Evolutionary conservation across 2,797 vertebrate genomes (phyloP), one percentile per base, ranked within the genome.

Genomic region (Enteromius trimaculatus): DNA sequence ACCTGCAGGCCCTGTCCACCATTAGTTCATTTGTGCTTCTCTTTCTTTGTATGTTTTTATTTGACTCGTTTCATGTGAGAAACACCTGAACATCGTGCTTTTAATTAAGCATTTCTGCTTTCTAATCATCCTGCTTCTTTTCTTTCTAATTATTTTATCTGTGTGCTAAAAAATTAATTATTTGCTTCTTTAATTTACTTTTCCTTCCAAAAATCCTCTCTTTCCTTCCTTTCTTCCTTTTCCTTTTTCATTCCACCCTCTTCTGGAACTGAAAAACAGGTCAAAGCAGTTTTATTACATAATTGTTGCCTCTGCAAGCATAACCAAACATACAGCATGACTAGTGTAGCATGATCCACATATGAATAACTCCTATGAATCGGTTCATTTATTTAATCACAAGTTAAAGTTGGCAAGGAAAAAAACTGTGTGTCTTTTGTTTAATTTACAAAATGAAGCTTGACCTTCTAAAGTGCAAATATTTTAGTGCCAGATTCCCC

Each of bases 1-100:
- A 85, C 85, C 85, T 87, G 68, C 37, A 70, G 62, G 29, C 29
- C 37, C 79, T 34, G 55, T 64, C 55, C 8, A 31, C 74, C 71
- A 17, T 60, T 65, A 29, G 23, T 84, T 66, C 51, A 53, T 62
- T 16, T 26, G 6, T 31, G 17, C 79, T 37, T 26, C 44, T 51
- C 44, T 42, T 31, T 19, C 37, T 75, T 26, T 66, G 29, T 17
- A 49, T 51, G 29, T 34, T 66, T 51, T 21, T 8, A 34, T 51
- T 21, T 37, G 44, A 78, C 60, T 4, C 2, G 10, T 65, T 51
- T 34, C 3, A 47, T 47, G 23, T 64, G 53, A 23, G 37, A 77
- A 10, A 77, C 23, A 60, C 5, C 26, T 29, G 14, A 37, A 74
- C 21, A 11, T n/a, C 2, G 34, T 68, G 10, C 21, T 53, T 3